Conservation (phyloP, 2,797 vertebrate genomes). For the Anas georgica region DNA sequence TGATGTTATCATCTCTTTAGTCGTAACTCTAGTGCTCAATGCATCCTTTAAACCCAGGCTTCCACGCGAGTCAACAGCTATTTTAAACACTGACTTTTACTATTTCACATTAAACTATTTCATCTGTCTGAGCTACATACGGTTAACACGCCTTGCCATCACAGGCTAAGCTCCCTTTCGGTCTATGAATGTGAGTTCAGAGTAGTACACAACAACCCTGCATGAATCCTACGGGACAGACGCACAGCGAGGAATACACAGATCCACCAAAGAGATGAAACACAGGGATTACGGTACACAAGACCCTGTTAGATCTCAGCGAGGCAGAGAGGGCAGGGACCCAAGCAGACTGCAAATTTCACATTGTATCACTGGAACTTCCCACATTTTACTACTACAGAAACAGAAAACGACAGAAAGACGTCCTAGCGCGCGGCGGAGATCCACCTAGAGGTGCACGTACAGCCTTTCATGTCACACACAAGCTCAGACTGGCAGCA, state of each 20-base stretch:
- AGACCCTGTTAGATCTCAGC: background rate
- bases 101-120: background rate
- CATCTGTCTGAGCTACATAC: background rate
- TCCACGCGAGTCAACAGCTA: background rate
- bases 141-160: background rate
- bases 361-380: conserved; percentile 46
- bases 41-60: background rate
- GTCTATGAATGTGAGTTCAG: conserved; percentile 28
- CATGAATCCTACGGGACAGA: background rate
- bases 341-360: conserved; percentile 41
- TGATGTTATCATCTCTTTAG: background rate
- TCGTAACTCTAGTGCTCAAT: background rate
- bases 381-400: conserved; percentile 27
- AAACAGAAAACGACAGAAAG: conserved; percentile 7
- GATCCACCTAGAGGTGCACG: background rate
- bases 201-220: background rate
- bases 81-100: background rate
- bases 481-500: background rate
- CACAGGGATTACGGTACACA: accelerated
- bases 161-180: background rate
- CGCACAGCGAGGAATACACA: conserved; percentile 14
- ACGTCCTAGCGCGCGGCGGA: background rate
- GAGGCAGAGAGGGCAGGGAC: background rate
- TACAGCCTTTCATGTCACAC: background rate
- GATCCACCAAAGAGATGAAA: background rate